These are phyloP conservation scores for Cephus sareptanus DNA, from an alignment of 2,888 invertebrate genomes.

Conservation along the genomic window DNA sequence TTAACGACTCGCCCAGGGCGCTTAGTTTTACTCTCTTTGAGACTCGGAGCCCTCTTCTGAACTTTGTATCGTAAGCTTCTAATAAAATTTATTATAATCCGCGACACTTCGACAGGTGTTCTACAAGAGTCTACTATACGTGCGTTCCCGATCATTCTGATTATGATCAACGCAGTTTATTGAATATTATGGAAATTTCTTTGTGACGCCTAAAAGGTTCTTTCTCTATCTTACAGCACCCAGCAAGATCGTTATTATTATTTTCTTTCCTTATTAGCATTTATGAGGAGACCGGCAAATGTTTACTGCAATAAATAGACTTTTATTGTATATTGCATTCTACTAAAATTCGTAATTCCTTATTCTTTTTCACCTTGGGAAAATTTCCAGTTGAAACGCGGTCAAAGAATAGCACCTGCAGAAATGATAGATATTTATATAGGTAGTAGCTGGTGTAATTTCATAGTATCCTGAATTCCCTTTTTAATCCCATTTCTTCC, in stretches of 20 bases:
- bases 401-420: background rate
- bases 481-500: background rate
- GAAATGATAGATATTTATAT: background rate
- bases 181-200: background rate
- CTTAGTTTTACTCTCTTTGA: conserved; percentile 12
- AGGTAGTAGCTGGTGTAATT: background rate
- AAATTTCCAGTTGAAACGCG: background rate
- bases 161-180: background rate
- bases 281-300: too few relatives aligned
- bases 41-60: background rate
- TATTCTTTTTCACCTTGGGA: background rate
- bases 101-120: conserved; percentile 10
- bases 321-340: background rate
- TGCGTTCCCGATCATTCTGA: background rate
- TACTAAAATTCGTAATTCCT: background rate
- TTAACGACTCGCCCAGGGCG: conserved; percentile 19
- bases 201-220: background rate
- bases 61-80: conserved; percentile 3
- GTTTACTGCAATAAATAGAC: background rate
- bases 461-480: background rate
- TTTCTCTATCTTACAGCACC: background rate
- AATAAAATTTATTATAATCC: conserved; percentile 19
- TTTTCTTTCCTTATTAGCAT: background rate
- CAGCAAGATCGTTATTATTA: background rate
- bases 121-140: background rate